Evolutionary conservation across 2,888 invertebrate species (phyloP).

Genomic region (Limnephilus auricula): DNA sequence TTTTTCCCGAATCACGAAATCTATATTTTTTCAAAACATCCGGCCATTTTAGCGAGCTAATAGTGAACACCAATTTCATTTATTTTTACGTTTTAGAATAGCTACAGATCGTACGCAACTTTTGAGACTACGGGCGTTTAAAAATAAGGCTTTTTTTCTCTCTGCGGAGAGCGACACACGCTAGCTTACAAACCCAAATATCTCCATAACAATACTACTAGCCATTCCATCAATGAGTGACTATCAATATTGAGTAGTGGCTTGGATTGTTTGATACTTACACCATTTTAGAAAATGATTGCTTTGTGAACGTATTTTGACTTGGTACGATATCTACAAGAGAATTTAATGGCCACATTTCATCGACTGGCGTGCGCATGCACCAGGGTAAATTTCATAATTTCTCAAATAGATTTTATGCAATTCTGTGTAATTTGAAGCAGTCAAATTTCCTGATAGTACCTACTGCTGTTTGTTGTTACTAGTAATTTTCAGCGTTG

Average conservation of each 20-base stretch:
- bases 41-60: too few species aligned
- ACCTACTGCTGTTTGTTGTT: constrained; percentile 3
- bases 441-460: neutral
- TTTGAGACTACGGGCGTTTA: too few species aligned
- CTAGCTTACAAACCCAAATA: too few species aligned
- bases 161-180: too few species aligned
- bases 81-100: too few species aligned
- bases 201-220: neutral
- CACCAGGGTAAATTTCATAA: constrained; percentile 17
- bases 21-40: too few species aligned
- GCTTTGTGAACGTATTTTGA: neutral
- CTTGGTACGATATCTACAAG: neutral
- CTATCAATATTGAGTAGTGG: neutral
- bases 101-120: too few species aligned
- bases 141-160: too few species aligned
- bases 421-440: constrained; percentile 31
- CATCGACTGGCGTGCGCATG: neutral
- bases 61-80: too few species aligned
- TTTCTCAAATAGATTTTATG: constrained; percentile 34
- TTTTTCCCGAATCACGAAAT: too few species aligned
- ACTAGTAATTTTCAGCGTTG: constrained; percentile 7
- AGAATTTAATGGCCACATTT: constrained; percentile 1
- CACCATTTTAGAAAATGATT: neutral
- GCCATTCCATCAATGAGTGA: neutral
- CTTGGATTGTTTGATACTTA: too few species aligned